Percentiles rank a stretch among this genome's conserved stretches.
phyloP scores from a whole-genome alignment of 2,888 invertebrate genomes.

The Mythimna ferrago region DNA sequence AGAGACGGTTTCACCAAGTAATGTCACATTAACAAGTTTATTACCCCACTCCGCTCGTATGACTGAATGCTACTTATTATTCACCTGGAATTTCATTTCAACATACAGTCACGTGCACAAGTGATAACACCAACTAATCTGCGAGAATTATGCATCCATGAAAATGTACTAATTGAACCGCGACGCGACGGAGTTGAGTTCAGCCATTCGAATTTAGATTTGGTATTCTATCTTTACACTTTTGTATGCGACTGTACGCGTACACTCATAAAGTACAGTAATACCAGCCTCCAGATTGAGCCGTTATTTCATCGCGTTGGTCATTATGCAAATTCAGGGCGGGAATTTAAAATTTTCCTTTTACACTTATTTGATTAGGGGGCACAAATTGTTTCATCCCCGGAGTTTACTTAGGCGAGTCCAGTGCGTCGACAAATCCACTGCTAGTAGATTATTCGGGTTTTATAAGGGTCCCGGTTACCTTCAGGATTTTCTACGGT shows the following conservation, averaged over 20 bases:
- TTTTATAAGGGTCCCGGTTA: constrained; percentile 65
- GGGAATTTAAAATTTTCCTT: constrained; percentile 81
- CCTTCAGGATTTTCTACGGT: constrained; percentile 64
- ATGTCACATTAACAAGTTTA: constrained; percentile 58
- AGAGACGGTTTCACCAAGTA: constrained; percentile 46
- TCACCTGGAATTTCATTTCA: constrained; percentile 59
- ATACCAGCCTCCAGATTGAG: constrained; percentile 78
- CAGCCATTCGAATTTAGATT: constrained; percentile 11
- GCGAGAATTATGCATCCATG: constrained; percentile 42
- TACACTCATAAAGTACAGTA: constrained; percentile 68
- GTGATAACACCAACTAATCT: constrained; percentile 57
- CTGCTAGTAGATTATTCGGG: constrained; percentile 69
- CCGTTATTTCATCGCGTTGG: constrained; percentile 71
- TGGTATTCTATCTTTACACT: constrained; percentile 17
- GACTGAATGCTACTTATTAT: constrained; percentile 59
- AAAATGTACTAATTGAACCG: constrained; percentile 39
- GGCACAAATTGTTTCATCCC: constrained; percentile 84
- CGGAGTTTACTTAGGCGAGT: constrained; percentile 74
- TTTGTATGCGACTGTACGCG: constrained; percentile 55
- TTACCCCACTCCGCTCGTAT: constrained; percentile 51
- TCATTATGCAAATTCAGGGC: constrained; percentile 82
- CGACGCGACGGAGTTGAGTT: constrained; percentile 17
- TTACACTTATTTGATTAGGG: constrained; percentile 85
- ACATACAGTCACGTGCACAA: constrained; percentile 48
- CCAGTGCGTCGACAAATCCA: constrained; percentile 65